Evolutionary conservation across 1,140 invertebrate genomes (phyloP), one percentile per base, ranked within the genome.

Genomic region (Manduca sexta): DNA sequence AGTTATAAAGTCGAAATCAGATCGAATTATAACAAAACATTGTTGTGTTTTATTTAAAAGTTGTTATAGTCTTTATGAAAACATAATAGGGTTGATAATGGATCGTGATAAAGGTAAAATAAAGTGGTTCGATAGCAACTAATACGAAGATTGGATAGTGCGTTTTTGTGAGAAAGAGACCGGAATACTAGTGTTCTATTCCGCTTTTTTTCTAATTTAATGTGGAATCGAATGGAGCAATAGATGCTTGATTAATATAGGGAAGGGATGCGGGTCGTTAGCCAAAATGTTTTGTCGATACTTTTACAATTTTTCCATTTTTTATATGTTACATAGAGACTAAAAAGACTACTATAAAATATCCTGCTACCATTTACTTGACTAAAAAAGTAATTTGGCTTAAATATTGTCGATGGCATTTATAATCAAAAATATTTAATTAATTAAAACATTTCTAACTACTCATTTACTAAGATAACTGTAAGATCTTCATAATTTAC

Each of bases 141-240:
- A 40, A 40, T 18, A 18, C 40, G 48, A 10, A 39, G 34, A 61
- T 55, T 63, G 60, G 49, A 56, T 50, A 50, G 50, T 59, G 21
- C n/a, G 50, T 66, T 63, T 61, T 64, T 71, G 52, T 66, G 47
- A 49, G 65, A 75, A 56, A 59, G 60, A 64, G 60, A 68, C 43
- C 33, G 52, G 49, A 70, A 55, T 60, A 41, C 41, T 45, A 56
- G 52, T 49, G 52, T 55, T 58, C 49, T 54, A 56, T 67, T 62
- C 51, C 54, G 52, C 66, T 68, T 71, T 69, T 69, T 70, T 58
- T 56, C 31, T 45, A 45, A 43, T 63, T 70, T 69, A 71, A 77
- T 73, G 60, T 71, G 47, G 69, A 77, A 75, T 73, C 72, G 67
- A 73, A 75, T 74, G 58, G 38, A 64, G 46, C 29, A 49, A 70